Conservation (phyloP, 2,113 vertebrate genomes). For the Tychaedon coryphoeus region DNA sequence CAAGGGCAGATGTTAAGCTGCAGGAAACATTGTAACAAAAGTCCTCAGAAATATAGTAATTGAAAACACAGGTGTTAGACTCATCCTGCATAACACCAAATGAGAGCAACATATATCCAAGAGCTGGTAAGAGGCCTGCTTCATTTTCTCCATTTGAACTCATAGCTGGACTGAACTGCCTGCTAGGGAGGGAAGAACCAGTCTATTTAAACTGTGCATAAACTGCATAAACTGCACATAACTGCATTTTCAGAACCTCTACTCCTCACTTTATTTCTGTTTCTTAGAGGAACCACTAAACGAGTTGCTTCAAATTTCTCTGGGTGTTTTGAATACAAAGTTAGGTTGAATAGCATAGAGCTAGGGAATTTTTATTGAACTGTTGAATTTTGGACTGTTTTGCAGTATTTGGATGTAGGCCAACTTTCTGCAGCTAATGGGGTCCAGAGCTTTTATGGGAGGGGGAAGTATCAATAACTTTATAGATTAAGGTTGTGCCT, state of each 20-base stretch:
- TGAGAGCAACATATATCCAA: not conserved
- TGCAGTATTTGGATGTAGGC: not conserved
- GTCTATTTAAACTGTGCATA: not conserved
- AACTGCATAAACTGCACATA: not conserved
- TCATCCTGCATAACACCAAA: not conserved
- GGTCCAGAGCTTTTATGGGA: not conserved
- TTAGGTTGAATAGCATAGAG: fast-evolving
- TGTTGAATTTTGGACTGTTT: not conserved
- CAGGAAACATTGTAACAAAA: not conserved
- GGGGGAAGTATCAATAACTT: fast-evolving
- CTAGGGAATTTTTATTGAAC: not conserved
- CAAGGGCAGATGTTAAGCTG: not conserved
- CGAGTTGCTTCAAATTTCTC: not conserved
- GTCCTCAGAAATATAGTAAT: not conserved
- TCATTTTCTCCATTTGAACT: not conserved
- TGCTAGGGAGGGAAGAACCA: not conserved
- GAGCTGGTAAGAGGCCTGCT: not conserved
- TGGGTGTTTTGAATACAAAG: not conserved
- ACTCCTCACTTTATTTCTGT: not conserved
- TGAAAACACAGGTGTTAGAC: not conserved
- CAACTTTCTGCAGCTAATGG: not conserved
- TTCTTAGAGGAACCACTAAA: not conserved
- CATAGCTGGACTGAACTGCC: fast-evolving
- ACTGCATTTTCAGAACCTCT: not conserved
- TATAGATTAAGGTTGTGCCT: not conserved